Evolutionary conservation across 2,113 vertebrate genomes (phyloP), one percentile per base, ranked within the genome.

Genomic region (Chionis minor): DNA sequence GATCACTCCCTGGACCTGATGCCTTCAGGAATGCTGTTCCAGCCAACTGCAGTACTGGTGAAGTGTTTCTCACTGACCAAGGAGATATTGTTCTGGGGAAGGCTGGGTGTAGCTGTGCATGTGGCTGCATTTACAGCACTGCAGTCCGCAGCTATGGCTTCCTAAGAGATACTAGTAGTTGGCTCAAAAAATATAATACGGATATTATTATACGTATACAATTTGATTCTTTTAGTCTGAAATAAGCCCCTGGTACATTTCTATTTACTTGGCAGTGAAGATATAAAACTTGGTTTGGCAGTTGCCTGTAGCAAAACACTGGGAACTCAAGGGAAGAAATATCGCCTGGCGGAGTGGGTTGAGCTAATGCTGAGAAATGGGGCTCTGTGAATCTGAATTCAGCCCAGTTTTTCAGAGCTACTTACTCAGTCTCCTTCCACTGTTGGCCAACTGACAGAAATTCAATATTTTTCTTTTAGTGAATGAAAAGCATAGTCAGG

Each of bases 401-500:
- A 96, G 71, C 45, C 6, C 78, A 91, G 49, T 75, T 95, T 97
- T 96, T 95, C 81, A 83, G 81, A 85, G 35, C 66, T 88, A 56
- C 94, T 93, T 88, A 85, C 27, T 42, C 55, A 23, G 67, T 45
- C 88, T 93, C 61, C 71, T 90, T 92, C 83, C 45, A 82, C 63
- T 2, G 14, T 32, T 94, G 83, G 91, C 93, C 78, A 96, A 54
- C 63, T 65, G 92, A 89, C 91, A 96, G 94, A 95, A 95, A 96
- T 92, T 91, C 72, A 95, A 55, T 95, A 92, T 90, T 92, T 95
- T 96, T 92, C 91, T 93, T 91, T 52, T 85, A 89, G 72, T 90
- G 92, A 95, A 96, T 94, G 97, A 95, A 96, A 96, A 96, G 72
- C 35, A 2, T 81, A 96, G 95, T 95, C 87, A 97, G 94, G 92